Percentiles rank a stretch among this genome's conserved stretches.
Evolutionary conservation across 35 echinoderm and acorn worm species (phyloP).

Genomic region (Ophiothrix spiculata): DNA sequence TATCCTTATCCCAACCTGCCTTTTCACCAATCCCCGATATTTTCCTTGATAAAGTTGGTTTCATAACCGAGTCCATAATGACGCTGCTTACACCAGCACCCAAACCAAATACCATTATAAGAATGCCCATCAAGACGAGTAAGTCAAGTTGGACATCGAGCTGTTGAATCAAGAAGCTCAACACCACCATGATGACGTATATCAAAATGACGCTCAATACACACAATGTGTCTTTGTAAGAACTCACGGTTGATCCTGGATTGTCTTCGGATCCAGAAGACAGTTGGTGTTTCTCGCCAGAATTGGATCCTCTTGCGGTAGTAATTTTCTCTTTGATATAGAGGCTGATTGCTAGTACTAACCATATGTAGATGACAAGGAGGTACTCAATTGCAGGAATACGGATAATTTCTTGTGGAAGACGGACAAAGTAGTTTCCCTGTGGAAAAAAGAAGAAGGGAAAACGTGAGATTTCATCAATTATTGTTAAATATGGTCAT

Average conservation of each 20-base stretch:
- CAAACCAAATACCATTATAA: conserved; percentile 49
- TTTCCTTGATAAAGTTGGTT: too few species aligned
- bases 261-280: not conserved
- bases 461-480: too few species aligned
- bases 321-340: conserved; percentile 44
- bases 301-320: not conserved
- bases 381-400: conserved; percentile 75
- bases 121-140: conserved; percentile 33
- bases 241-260: conserved; percentile 10
- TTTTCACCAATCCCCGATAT: too few species aligned
- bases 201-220: conserved; percentile 33
- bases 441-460: not conserved
- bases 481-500: too few species aligned
- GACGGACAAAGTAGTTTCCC: conserved; percentile 56
- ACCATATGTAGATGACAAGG: conserved; percentile 40
- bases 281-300: not conserved
- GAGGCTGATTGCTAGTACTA: conserved; percentile 44
- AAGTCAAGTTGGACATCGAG: conserved; percentile 35
- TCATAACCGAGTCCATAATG: conserved; percentile 42
- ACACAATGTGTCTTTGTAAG: conserved; percentile 30
- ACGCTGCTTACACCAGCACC: conserved; percentile 24
- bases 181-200: conserved; percentile 37
- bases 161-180: conserved; percentile 41
- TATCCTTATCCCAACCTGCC: not conserved
- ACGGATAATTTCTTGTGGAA: conserved; percentile 61